phyloP scores from a whole-genome alignment of 2,113 vertebrate species.

The Oncorhynchus tshawytscha region DNA sequence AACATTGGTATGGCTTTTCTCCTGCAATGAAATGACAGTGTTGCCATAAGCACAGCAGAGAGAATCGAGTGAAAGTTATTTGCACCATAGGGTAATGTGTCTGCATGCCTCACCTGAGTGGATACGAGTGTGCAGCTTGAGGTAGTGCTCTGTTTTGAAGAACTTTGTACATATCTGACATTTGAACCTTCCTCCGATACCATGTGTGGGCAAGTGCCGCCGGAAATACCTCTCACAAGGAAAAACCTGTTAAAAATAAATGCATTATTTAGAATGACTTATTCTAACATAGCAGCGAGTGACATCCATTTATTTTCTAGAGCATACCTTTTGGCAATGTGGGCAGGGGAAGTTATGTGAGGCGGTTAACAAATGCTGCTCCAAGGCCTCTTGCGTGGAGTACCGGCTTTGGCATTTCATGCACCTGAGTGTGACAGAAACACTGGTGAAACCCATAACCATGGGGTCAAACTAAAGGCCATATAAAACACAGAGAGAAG shows the following conservation, averaged over 20 bases:
- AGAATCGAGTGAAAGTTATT: not conserved
- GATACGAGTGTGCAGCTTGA: slow-evolving; percentile 94
- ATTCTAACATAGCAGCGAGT: not conserved
- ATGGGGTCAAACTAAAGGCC: too few relatives aligned
- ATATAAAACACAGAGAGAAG: too few relatives aligned
- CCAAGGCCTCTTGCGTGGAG: slow-evolving; percentile 94
- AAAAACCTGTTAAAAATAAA: slow-evolving; percentile 79
- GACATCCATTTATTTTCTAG: not conserved
- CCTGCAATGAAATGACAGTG: slow-evolving; percentile 66
- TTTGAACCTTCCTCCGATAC: slow-evolving; percentile 89
- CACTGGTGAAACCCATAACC: too few relatives aligned
- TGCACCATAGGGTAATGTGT: not conserved
- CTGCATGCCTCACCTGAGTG: slow-evolving; percentile 82
- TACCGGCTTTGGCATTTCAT: slow-evolving; percentile 96
- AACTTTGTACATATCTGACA: slow-evolving; percentile 97
- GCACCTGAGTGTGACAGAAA: slow-evolving; percentile 75
- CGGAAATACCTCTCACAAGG: slow-evolving; percentile 93
- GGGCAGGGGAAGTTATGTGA: slow-evolving; percentile 96
- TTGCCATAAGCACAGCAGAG: not conserved
- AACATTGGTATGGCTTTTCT: slow-evolving; percentile 95
- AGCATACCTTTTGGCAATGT: slow-evolving; percentile 91
- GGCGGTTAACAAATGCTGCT: slow-evolving; percentile 92
- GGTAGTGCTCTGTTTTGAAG: slow-evolving; percentile 96
- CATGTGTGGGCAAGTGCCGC: slow-evolving; percentile 92
- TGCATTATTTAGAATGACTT: not conserved